Base-by-base conservation (phyloP, 2,888 invertebrate genomes). In the Smittia sp. region DNA sequence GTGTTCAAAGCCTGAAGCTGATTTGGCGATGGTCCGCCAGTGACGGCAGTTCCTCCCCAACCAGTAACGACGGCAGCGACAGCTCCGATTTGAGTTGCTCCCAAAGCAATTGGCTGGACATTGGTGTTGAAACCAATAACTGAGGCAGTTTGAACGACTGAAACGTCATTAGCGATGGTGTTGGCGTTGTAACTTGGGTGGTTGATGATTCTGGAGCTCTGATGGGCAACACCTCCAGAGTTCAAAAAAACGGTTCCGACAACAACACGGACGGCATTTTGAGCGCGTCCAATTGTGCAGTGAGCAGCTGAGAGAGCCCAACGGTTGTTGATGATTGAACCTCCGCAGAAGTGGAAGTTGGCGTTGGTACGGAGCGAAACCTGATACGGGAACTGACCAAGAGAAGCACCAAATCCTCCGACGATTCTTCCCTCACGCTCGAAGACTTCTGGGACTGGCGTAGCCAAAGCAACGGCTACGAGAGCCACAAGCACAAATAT, bases 261-360 rank as follows among this genome's bases (percentile, higher is more conserved):
- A 20, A 74, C 72, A 27, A 74, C 68, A 25, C 75, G 70, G 3
- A 74, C 72, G 11, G 58, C 58, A 20, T 62, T 54, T 13, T 39
- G 7, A 20, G 63, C 65, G 46, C 74, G 74, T 25, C 65, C 70
- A 65, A 75, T 38, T 32, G 75, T 75, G 66, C 79, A 79, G 74
- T 78, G 78, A 58, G 78, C 79, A 24, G 79, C 78, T n/a, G 78
- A 77, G 0, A 78, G 65, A 9, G 77, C 75, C 76, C 77, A 77
- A 32, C 76, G 74, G 9, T 66, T 67, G 63, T 74, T 77, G 27
- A 79, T 75, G 70, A 79, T 77, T 4, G 77, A 76, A 22, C 78
- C 77, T 54, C 78, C 79, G 73, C 79, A 79, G 69, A 74, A 75
- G 65, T 78, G 78, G 15, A 38, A 58, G 24, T 74, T 75, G 18